Base-by-base conservation (phyloP, 2,797 vertebrate species). In the Malurus leucopterus region DNA sequence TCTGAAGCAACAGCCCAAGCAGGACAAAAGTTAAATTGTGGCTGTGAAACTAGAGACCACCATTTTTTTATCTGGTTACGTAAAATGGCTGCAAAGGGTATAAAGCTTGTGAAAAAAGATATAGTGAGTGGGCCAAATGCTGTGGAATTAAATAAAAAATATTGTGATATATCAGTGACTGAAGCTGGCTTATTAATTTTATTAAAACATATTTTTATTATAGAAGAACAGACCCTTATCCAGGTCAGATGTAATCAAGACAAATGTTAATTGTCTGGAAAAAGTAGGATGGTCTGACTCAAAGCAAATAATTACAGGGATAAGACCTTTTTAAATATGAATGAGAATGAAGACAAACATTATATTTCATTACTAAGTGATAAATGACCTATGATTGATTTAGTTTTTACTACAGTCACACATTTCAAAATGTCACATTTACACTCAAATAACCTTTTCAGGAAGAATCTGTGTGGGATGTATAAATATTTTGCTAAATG, bases 401-500 rank as follows among this genome's bases (percentile, higher is more conserved):
- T 85, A 93, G 59, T 91, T 95, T 95, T 95, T 79, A 79, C 32
- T 73, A 87, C 11, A 92, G 53, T 69, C 58, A 80, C 55, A 88
- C 36, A 65, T 92, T 95, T 92, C 38, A 95, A 93, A 96, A 95
- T 95, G 93, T 93, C 84, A 88, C 88, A 94, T 95, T 96, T 96
- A 88, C 82, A 93, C 71, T 93, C 70, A 92, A 74, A 86, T 95
- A 91, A 95, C 65, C 87, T 97, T 97, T 95, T 53, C 22, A 90
- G 62, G 36, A 72, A 93, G 84, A 87, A 86, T 94, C 72, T 86
- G 16, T 87, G n/a, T 4, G 30, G 53, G 54, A 71, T 93, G 34
- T 94, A 83, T 92, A 96, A 96, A 95, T 95, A 95, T 94, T 96
- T 95, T 95, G 63, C 34, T 95, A 92, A 96, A 93, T 64, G 46